Evolutionary conservation across 2,113 vertebrate species (phyloP), one percentile per base, ranked within the genome.

Genomic region (Pardalotus punctatus): DNA sequence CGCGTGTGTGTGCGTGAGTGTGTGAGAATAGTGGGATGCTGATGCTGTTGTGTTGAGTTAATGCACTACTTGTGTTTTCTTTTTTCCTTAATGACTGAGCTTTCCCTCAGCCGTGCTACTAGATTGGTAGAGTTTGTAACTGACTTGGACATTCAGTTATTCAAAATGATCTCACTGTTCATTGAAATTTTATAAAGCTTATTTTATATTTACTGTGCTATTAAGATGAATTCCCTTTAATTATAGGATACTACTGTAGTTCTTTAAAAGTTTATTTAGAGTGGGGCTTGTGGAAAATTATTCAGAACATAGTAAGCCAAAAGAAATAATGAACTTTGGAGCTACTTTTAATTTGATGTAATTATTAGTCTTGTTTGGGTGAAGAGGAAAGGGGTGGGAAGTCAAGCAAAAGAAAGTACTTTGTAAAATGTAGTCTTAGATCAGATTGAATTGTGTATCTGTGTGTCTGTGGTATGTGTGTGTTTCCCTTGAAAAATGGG

Each of bases 361-460:
- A 73, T 80, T 92, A 86, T 81, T 88, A 91, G 83, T 90, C 91
- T 95, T 94, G 67, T 97, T 94, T 95, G 96, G 95, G 78, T 81
- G 76, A 83, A 80, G 77, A 95, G 60, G 70, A 88, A 66, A 61
- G 85, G 96, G 94, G 88, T 94, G 93, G 96, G 94, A 97, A 95
- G 56, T 84, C 72, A 94, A 92, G 86, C 76, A 95, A 94, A 97
- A 97, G 95, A 96, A 96, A 97, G 77, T 92, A 73, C 88, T 81
- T 94, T 97, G 97, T 98, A 98, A 97, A 97, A 96, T 96, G 96
- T 98, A 98, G 97, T 97, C 95, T 96, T 98, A 98, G 97, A 96
- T 96, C 95, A 97, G 94, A 95, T 94, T 91, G 97, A 98, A 91
- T 93, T 84, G 97, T 97, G 95, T 97, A 90, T 97, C 97, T 94